Conservation (phyloP, 1,140 invertebrate species). For the Drosophila parvula region DNA sequence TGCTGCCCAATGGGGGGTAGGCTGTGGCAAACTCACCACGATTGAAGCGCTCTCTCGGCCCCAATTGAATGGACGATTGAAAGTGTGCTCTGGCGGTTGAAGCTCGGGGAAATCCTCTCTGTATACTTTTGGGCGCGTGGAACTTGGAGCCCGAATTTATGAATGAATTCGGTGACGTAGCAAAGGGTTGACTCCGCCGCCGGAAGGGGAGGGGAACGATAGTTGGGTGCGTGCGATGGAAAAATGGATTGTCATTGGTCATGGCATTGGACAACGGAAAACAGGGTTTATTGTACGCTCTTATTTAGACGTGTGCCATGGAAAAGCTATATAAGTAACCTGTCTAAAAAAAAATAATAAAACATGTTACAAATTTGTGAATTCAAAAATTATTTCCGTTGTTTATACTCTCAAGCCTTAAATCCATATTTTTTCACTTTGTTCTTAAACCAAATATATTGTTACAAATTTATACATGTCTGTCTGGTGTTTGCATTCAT, state of each 20-base stretch:
- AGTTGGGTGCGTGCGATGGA: constrained; percentile 59
- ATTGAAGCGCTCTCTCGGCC: constrained; percentile 29
- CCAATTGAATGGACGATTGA: constrained; percentile 60
- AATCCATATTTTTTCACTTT: too few species aligned
- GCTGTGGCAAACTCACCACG: constrained; percentile 67
- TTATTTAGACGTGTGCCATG: not conserved
- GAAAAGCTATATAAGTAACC: not conserved
- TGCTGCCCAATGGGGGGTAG: constrained; percentile 72
- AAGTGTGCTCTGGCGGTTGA: constrained; percentile 15
- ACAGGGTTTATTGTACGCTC: not conserved
- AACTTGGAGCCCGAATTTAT: constrained; percentile 55
- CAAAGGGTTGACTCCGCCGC: constrained; percentile 41
- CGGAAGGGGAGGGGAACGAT: not conserved
- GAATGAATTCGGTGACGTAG: constrained; percentile 61
- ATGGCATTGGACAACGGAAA: constrained; percentile 52
- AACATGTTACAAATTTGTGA: not conserved
- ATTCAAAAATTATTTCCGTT: not conserved
- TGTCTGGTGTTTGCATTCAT: too few species aligned
- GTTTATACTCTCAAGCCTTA: too few species aligned
- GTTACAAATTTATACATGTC: too few species aligned
- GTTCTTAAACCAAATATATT: too few species aligned
- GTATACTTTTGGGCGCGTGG: constrained; percentile 50
- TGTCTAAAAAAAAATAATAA: not conserved
- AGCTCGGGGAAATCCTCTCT: constrained; percentile 66
- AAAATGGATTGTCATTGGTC: constrained; percentile 76